Percentiles rank a stretch among this genome's conserved stretches.
These are phyloP conservation scores for Plectrocnemia conspersa DNA, from an alignment of 1,140 invertebrate species.

Conservation along the genomic window DNA sequence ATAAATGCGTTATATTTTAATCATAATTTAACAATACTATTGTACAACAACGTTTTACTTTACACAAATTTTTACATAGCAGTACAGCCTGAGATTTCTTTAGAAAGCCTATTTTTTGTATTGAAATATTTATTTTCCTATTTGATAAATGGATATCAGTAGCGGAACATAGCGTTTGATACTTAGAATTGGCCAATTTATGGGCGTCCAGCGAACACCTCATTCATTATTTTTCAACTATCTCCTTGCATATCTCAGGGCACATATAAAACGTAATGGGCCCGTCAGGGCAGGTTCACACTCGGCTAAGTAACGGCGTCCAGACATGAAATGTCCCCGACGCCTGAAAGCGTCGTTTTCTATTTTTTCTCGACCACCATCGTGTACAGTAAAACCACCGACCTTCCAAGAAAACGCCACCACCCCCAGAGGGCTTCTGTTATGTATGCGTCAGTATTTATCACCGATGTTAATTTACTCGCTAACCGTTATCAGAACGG, in stretches of 20 bases:
- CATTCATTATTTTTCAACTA: constrained; percentile 14
- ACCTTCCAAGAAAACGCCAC: not conserved
- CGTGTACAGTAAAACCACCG: not conserved
- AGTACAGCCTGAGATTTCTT: no score
- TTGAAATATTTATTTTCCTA: no score
- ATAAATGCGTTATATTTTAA: no score
- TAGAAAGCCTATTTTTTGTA: no score
- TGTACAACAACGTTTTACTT: no score
- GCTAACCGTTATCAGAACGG: constrained; percentile 28
- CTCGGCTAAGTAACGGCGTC: constrained; percentile 27
- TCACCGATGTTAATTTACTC: constrained; percentile 33
- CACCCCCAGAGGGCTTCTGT: not conserved
- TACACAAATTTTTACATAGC: no score
- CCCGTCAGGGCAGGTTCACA: constrained; percentile 16
- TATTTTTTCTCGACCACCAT: constrained; percentile 2
- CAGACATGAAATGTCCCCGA: constrained; percentile 33
- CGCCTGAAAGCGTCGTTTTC: constrained; percentile 1
- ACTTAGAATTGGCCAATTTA: constrained; percentile 7
- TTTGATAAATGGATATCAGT: no score
- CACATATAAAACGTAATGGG: constrained; percentile 19
- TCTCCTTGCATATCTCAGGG: constrained; percentile 19
- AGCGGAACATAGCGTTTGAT: no score
- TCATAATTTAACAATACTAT: no score
- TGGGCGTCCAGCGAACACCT: constrained; percentile 1
- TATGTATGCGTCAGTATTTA: constrained; percentile 12